Evolutionary conservation across 2,113 vertebrate species (phyloP).

Genomic region (Proterorhinus semilunaris): DNA sequence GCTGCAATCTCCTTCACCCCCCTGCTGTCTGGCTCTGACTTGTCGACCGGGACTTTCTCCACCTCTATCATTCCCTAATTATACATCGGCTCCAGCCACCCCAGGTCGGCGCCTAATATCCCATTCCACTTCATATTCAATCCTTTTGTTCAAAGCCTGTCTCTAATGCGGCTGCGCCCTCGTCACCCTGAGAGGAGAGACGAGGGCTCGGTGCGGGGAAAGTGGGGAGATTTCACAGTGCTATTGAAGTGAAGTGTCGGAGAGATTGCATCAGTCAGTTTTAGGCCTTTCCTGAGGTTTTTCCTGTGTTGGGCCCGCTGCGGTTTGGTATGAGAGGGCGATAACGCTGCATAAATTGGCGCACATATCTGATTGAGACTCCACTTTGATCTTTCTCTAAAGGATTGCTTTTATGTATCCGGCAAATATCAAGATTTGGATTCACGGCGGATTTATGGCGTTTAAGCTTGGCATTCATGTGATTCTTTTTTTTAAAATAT

Average conservation of each 20-base stretch:
- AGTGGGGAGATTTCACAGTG: constrained; percentile 37
- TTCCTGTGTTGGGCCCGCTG: constrained; percentile 16
- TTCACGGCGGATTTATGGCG: not conserved
- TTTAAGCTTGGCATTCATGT: not conserved
- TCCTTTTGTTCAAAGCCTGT: constrained; percentile 71
- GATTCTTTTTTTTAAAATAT: not conserved
- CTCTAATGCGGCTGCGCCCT: constrained; percentile 62
- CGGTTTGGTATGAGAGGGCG: not conserved
- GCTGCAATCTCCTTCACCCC: not conserved
- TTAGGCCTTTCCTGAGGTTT: constrained; percentile 41
- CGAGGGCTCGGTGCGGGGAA: constrained; percentile 37
- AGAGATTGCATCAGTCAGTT: constrained; percentile 63
- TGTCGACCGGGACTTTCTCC: constrained; percentile 46
- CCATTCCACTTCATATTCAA: constrained; percentile 73
- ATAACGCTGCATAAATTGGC: not conserved
- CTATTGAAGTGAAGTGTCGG: constrained; percentile 56
- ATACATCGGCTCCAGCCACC: constrained; percentile 67
- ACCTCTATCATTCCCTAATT: constrained; percentile 71
- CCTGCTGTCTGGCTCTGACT: constrained; percentile 29
- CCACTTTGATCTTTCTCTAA: constrained; percentile 56
- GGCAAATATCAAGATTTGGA: not conserved
- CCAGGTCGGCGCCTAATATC: constrained; percentile 61
- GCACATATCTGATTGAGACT: constrained; percentile 1
- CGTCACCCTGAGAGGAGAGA: constrained; percentile 41
- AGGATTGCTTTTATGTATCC: constrained; percentile 3